Conservation (phyloP, 2,888 invertebrate species). For the Drosophila macrospina region DNA sequence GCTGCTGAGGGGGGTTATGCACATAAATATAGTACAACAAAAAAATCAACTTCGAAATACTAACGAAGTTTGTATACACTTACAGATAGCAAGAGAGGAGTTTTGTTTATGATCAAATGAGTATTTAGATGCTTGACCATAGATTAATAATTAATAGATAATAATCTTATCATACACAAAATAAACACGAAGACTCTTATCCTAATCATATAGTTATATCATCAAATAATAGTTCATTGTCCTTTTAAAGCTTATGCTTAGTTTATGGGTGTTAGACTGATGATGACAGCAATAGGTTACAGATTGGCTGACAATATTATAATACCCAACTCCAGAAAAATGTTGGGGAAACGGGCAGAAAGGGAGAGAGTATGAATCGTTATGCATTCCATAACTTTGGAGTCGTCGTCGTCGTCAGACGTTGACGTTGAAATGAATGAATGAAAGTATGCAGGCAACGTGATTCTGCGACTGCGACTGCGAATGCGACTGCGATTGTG, state of each 20-base stretch:
- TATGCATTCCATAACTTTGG: slow-evolving; percentile 81
- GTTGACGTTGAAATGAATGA: slow-evolving; percentile 80
- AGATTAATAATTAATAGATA: no score
- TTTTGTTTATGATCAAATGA: no score
- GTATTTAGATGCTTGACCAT: no score
- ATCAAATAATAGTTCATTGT: slow-evolving; percentile 6
- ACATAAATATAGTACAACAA: slow-evolving; percentile 17
- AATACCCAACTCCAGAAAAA: slow-evolving; percentile 21
- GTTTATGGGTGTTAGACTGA: slow-evolving; percentile 3
- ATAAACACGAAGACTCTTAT: no score
- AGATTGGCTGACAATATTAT: slow-evolving; percentile 15
- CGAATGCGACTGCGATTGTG: slow-evolving; percentile 28
- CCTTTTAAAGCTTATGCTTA: background rate
- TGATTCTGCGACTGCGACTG: slow-evolving; percentile 59
- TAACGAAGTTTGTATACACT: slow-evolving; percentile 3
- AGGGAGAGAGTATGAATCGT: slow-evolving; percentile 47
- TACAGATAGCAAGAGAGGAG: background rate
- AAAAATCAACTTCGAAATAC: background rate
- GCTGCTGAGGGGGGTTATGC: slow-evolving; percentile 40
- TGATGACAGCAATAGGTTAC: slow-evolving; percentile 2
- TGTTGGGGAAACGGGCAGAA: background rate
- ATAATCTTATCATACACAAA: no score
- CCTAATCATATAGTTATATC: slow-evolving; percentile 6
- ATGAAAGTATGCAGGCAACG: slow-evolving; percentile 81
- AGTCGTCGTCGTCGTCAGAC: slow-evolving; percentile 71